These are phyloP conservation scores for Arenaria interpres DNA, from an alignment of 2,113 vertebrate genomes.

Conservation along the genomic window DNA sequence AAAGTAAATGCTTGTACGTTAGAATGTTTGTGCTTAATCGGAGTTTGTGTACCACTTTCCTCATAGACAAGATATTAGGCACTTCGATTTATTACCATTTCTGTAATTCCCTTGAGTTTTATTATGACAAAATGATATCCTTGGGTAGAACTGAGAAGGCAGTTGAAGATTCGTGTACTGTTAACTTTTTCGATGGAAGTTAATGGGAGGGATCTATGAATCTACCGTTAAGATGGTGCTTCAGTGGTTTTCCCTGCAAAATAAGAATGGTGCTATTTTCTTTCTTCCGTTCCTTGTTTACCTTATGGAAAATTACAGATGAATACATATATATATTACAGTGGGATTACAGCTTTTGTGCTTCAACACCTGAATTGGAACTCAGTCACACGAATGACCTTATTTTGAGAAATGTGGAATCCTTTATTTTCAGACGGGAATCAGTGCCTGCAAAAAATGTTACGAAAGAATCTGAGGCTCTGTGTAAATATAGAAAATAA, in stretches of 20 bases:
- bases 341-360: background rate
- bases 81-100: conserved; percentile 24
- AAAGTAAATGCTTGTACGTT: background rate
- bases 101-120: background rate
- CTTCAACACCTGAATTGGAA: background rate
- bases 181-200: conserved; percentile 13
- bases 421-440: background rate
- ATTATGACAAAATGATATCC: conserved; percentile 35
- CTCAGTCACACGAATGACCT: background rate
- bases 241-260: background rate
- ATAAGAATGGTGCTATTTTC: background rate
- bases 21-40: background rate
- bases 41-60: background rate
- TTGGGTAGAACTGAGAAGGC: conserved; percentile 38
- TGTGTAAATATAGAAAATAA: background rate
- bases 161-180: conserved; percentile 12
- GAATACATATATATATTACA: background rate
- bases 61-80: background rate
- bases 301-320: background rate
- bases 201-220: conserved; percentile 14
- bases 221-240: background rate
- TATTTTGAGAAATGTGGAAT: background rate
- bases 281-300: background rate
- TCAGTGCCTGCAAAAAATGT: background rate
- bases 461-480: background rate